Evolutionary conservation across 1,140 invertebrate species (phyloP), one percentile per base, ranked within the genome.

Genomic region (Asobara japonica): DNA sequence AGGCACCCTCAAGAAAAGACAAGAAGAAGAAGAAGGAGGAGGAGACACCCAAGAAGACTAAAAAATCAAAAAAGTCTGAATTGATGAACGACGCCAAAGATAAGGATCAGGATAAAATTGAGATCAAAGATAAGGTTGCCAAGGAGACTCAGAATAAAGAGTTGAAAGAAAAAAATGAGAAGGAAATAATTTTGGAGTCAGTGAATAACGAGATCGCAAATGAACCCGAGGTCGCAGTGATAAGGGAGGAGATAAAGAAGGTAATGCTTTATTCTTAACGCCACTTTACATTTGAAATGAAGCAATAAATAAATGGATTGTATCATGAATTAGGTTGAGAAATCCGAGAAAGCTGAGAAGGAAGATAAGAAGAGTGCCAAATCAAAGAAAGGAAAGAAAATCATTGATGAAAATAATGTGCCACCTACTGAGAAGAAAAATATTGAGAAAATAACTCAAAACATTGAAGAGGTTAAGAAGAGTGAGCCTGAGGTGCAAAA

Each of bases 1-100:
- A 91, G 79, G 92, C 92, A 10, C 91, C 91, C 62, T 91, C 91
- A 3, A 90, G 89, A 77, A 91, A 88, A 65, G 90, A 91, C 66
- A 93, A 92, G 72, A 92, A 92, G 75, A 91, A 87, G 86, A 91
- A 81, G 74, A 90, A 89, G 65, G 88, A 89, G 48, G 89, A 90
- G 41, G 85, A 86, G 51, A 87, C 84, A 6, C 88, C 89, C 1
- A 89, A 91, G 77, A 88, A 88, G 64, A 80, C 66, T 20, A 89
- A 89, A 61, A 88, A 87, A 56, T 68, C 73, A 4, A 87, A 88
- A 30, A 87, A 87, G 56, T 38, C 75, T 29, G 85, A 87, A 22
- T 66, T 84, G 31, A 84, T 84, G 48, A 82, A 73, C 41, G 84
- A 87, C 45, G 72, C 66, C 4, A 79, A 78, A 29, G 79, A 81